Conservation (phyloP, 35 echinoderm and acorn worm genomes). For the Antedon bifida region DNA sequence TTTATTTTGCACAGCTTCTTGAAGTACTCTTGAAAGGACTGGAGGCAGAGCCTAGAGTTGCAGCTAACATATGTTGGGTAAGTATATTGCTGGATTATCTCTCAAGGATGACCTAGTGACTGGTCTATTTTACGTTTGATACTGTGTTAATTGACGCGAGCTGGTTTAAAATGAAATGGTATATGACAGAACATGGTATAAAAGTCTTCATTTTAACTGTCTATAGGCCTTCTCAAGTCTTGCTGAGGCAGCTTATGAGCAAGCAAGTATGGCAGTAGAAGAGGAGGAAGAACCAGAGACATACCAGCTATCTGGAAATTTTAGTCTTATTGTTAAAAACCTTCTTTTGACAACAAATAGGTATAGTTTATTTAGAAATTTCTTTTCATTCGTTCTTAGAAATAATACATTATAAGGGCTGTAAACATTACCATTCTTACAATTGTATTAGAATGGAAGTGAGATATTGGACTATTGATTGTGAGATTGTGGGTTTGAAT, state of each 20-base stretch:
- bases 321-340: slow-evolving; percentile 47
- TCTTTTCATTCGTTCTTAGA: not conserved
- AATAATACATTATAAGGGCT: too few relatives aligned
- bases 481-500: too few relatives aligned
- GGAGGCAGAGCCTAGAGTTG: slow-evolving; percentile 67
- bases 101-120: too few relatives aligned
- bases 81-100: too few relatives aligned
- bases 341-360: slow-evolving; percentile 65
- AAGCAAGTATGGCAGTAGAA: slow-evolving; percentile 14
- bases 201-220: not conserved
- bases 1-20: slow-evolving; percentile 36
- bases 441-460: too few relatives aligned
- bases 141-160: too few relatives aligned
- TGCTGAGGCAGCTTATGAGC: slow-evolving; percentile 81
- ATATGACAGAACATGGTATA: too few relatives aligned
- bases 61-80: slow-evolving; percentile 99
- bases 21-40: slow-evolving; percentile 37
- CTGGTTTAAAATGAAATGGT: too few relatives aligned
- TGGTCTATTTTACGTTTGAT: too few relatives aligned
- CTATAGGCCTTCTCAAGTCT: slow-evolving; percentile 93
- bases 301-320: slow-evolving; percentile 45
- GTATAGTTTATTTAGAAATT: slow-evolving; percentile 24
- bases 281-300: slow-evolving; percentile 63
- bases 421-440: too few relatives aligned
- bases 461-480: too few relatives aligned